Percentiles rank a stretch among this genome's conserved stretches.
Conservation (phyloP, 2,113 vertebrate species). For the Aegotheles bennettii region DNA sequence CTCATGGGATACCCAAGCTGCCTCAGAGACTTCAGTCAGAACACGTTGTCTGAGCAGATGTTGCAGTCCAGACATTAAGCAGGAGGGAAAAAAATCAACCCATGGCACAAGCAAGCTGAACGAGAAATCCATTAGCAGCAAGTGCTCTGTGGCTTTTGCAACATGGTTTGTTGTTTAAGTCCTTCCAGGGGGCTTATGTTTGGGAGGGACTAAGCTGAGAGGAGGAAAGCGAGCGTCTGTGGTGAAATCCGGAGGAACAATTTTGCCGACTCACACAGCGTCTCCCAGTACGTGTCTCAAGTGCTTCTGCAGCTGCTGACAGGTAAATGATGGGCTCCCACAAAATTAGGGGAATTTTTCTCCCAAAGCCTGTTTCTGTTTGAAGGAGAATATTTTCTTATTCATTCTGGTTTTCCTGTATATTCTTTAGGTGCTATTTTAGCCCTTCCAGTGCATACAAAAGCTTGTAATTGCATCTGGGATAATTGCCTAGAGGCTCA, state of each 20-base stretch:
- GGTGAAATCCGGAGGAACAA: not conserved
- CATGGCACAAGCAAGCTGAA: not conserved
- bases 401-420: not conserved
- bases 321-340: not conserved
- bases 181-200: not conserved
- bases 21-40: not conserved
- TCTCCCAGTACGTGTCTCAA: not conserved
- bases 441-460: not conserved
- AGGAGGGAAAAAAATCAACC: accelerated
- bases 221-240: not conserved
- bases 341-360: not conserved
- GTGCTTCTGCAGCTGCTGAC: not conserved
- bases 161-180: not conserved
- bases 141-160: not conserved
- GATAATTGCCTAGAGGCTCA: not conserved
- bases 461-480: not conserved
- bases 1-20: not conserved
- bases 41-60: not conserved
- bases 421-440: not conserved
- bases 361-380: not conserved
- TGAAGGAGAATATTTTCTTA: not conserved
- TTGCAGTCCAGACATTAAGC: not conserved
- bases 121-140: not conserved
- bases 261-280: not conserved
- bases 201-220: not conserved